phyloP scores from a whole-genome alignment of 2,113 vertebrate species.

The Cololabis saira region DNA sequence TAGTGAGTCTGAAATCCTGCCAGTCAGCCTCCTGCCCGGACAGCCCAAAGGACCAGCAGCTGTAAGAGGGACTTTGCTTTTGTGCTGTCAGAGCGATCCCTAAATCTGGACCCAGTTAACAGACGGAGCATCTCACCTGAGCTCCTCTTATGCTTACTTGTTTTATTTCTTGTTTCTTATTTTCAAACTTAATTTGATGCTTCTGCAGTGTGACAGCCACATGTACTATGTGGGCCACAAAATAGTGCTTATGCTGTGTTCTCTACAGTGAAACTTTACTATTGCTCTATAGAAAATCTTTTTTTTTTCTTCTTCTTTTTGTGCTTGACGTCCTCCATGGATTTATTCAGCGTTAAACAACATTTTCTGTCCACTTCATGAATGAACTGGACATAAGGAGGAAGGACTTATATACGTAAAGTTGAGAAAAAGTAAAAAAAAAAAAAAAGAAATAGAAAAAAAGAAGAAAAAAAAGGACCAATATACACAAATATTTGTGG shows the following conservation, averaged over 20 bases:
- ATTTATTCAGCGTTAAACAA: slow-evolving; percentile 64
- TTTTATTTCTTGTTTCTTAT: slow-evolving; percentile 55
- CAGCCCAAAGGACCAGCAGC: slow-evolving; percentile 97
- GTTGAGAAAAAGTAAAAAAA: slow-evolving; percentile 47
- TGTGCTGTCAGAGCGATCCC: slow-evolving; percentile 42
- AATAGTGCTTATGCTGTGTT: slow-evolving; percentile 89
- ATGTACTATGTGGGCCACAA: slow-evolving; percentile 88
- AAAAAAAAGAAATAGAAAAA: slow-evolving; percentile 51
- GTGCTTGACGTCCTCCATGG: slow-evolving; percentile 39
- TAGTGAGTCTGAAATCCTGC: slow-evolving; percentile 96
- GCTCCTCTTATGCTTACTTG: slow-evolving; percentile 28
- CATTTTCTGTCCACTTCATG: slow-evolving; percentile 57
- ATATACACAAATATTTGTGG: slow-evolving; percentile 92
- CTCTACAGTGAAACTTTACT: slow-evolving; percentile 83
- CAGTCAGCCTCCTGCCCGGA: slow-evolving; percentile 89
- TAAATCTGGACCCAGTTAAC: slow-evolving; percentile 37
- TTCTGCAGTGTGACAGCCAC: slow-evolving; percentile 89
- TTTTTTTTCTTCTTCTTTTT: slow-evolving; percentile 19
- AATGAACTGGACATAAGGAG: slow-evolving; percentile 53
- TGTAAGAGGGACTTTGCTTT: slow-evolving; percentile 84
- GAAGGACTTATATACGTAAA: slow-evolving; percentile 38
- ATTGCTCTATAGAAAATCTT: slow-evolving; percentile 77
- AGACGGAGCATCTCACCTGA: slow-evolving; percentile 28
- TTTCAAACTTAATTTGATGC: slow-evolving; percentile 83
- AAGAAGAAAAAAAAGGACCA: slow-evolving; percentile 78